A percentile compares a stretch with the other conserved stretches of the same genome.
phyloP scores from a whole-genome alignment of 2,888 invertebrate species.

The Ornithoptera priamus region DNA sequence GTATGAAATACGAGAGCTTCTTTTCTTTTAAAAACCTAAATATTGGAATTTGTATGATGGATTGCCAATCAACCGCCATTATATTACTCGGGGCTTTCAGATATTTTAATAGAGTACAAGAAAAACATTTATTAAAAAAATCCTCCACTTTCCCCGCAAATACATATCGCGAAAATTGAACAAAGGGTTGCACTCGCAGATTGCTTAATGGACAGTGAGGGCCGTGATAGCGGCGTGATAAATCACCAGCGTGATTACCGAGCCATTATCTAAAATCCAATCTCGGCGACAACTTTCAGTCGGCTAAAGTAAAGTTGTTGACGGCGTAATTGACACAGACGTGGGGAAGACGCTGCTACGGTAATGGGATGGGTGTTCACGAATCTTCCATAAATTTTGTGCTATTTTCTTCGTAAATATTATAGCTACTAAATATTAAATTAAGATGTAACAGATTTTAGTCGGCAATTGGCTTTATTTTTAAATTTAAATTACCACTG shows the following conservation, averaged over 20 bases:
- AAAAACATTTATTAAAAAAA: background rate
- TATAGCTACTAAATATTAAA: background rate
- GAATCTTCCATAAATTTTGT: slow-evolving; percentile 11
- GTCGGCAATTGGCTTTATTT: too few species aligned
- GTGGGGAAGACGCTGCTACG: slow-evolving; percentile 33
- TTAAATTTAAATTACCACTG: too few species aligned
- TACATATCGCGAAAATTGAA: slow-evolving; percentile 33
- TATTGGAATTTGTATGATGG: too few species aligned
- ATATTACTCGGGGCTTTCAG: too few species aligned
- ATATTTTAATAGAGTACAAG: background rate
- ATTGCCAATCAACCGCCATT: too few species aligned
- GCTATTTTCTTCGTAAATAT: background rate
- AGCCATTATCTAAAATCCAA: slow-evolving; percentile 78
- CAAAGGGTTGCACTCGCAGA: slow-evolving; percentile 72
- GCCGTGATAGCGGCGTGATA: slow-evolving; percentile 77
- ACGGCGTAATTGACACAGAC: slow-evolving; percentile 66
- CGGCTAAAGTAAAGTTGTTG: slow-evolving; percentile 57
- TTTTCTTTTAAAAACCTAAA: too few species aligned
- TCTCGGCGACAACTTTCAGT: slow-evolving; percentile 63
- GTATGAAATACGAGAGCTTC: too few species aligned
- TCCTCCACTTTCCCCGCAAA: slow-evolving; percentile 2
- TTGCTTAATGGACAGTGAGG: slow-evolving; percentile 81
- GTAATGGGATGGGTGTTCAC: slow-evolving; percentile 28
- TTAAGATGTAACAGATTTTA: too few species aligned
- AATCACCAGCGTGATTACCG: slow-evolving; percentile 77